Conservation (phyloP, 2,797 vertebrate species). For the Lepus townsendii region DNA sequence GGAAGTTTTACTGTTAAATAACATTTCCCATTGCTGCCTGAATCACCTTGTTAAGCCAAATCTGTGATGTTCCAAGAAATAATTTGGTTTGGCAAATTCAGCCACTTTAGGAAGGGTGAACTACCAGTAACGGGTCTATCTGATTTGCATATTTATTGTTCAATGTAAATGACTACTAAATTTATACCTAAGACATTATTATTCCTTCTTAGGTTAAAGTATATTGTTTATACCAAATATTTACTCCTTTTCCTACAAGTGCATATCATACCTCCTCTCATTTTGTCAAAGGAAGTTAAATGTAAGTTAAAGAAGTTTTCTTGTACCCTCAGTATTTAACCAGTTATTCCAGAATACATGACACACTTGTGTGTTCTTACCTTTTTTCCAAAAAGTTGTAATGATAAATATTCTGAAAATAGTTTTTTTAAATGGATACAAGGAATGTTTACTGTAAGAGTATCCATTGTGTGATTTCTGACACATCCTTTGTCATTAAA, state of each 20-base stretch:
- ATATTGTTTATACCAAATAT: neutral
- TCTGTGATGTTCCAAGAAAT: constrained; percentile 14
- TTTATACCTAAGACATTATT: constrained; percentile 20
- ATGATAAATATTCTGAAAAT: constrained; percentile 24
- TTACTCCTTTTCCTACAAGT: constrained; percentile 41
- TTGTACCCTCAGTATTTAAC: constrained; percentile 11
- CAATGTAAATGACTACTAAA: constrained; percentile 21
- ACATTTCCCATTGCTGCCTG: neutral
- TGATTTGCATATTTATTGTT: constrained; percentile 42
- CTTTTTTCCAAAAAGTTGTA: constrained; percentile 13
- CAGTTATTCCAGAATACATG: neutral
- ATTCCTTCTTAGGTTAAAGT: neutral
- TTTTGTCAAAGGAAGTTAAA: constrained; percentile 41
- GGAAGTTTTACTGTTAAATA: constrained; percentile 6
- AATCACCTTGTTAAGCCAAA: neutral
- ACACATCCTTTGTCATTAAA: neutral
- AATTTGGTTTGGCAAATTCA: constrained; percentile 21
- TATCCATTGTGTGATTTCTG: neutral
- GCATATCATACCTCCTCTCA: neutral
- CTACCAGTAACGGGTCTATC: neutral
- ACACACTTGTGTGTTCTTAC: neutral
- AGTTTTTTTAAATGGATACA: neutral
- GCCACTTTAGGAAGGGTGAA: neutral
- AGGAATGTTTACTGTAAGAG: neutral
- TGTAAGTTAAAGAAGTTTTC: constrained; percentile 59